phyloP scores from a whole-genome alignment of 2,797 vertebrate genomes.

The Sardinella longiceps region DNA sequence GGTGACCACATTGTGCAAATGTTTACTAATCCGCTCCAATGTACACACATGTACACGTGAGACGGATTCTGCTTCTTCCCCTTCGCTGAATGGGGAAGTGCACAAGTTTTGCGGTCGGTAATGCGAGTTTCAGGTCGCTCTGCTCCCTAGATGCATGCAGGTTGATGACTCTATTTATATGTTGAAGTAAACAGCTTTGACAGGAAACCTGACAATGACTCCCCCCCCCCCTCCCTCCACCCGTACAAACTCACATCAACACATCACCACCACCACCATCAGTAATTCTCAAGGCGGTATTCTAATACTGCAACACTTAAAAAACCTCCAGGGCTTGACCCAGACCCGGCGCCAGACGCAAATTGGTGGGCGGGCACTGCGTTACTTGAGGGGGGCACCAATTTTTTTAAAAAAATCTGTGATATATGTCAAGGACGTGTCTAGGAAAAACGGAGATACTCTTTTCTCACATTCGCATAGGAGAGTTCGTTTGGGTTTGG shows the following conservation, averaged over 20 bases:
- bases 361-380: no score
- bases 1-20: slow-evolving; percentile 4
- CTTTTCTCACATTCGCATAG: no score
- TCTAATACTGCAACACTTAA: neutral
- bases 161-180: neutral
- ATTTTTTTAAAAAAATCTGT: no score
- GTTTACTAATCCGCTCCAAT: neutral
- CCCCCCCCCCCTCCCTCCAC: neutral
- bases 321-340: neutral
- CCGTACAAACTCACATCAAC: neutral
- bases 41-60: slow-evolving; percentile 6
- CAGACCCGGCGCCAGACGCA: no score
- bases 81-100: neutral
- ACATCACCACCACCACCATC: neutral
- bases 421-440: no score
- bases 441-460: no score
- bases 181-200: neutral
- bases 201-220: neutral
- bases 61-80: neutral
- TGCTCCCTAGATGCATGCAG: neutral
- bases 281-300: neutral
- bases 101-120: neutral
- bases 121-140: neutral
- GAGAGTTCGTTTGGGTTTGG: no score
- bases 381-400: no score